phyloP scores from a whole-genome alignment of 2,888 invertebrate species.

The Rhingia campestris region DNA sequence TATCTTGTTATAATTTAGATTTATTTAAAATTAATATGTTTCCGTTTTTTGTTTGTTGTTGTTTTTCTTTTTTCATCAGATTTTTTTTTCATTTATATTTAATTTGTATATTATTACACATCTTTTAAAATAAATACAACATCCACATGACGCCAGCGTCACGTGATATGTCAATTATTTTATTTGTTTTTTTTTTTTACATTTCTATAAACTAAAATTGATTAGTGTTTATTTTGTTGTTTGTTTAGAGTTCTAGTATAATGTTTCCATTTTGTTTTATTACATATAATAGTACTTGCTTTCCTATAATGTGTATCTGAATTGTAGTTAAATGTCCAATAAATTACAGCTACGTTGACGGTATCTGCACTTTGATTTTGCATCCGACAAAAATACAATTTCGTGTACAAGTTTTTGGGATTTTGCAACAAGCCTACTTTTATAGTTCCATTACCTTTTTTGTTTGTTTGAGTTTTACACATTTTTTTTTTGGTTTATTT shows the following conservation, averaged over 20 bases:
- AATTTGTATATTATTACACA: constrained; percentile 72
- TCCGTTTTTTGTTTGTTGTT: constrained; percentile 67
- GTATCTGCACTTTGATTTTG: constrained; percentile 67
- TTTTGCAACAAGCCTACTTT: constrained; percentile 75
- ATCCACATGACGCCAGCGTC: constrained; percentile 75
- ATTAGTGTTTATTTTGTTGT: constrained; percentile 63
- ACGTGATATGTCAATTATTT: constrained; percentile 72
- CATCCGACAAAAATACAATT: constrained; percentile 61
- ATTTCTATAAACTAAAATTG: constrained; percentile 72
- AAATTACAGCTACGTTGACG: constrained; percentile 69
- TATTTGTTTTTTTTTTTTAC: constrained; percentile 37
- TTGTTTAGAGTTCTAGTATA: constrained; percentile 65
- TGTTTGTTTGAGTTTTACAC: constrained; percentile 73
- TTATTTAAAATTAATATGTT: constrained; percentile 75
- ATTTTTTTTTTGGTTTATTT: constrained; percentile 15
- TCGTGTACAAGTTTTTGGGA: constrained; percentile 23
- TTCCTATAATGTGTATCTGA: constrained; percentile 65
- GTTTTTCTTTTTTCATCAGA: constrained; percentile 58
- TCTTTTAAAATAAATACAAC: constrained; percentile 74
- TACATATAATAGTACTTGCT: constrained; percentile 70
- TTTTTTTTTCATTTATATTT: constrained; percentile 70
- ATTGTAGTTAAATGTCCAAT: constrained; percentile 71
- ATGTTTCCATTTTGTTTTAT: constrained; percentile 64
- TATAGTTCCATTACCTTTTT: constrained; percentile 71
- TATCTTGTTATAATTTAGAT: constrained; percentile 70